phyloP scores from a whole-genome alignment of 2,797 vertebrate genomes.

The Mustela erminea region DNA sequence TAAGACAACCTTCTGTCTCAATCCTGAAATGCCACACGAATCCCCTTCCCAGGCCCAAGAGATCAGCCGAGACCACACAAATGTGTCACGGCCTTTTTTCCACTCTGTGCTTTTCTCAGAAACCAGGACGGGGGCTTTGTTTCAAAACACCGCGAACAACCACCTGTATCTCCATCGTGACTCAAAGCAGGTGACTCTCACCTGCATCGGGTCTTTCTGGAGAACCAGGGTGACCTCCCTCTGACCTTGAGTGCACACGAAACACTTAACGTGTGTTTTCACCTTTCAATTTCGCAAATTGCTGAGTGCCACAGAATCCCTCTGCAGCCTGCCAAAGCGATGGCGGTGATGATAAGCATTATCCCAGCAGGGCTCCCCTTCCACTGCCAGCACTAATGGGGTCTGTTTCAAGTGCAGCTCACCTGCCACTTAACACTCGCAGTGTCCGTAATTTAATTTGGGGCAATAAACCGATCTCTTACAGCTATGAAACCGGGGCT shows the following conservation, averaged over 20 bases:
- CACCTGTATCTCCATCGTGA: not conserved
- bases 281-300: conserved; percentile 60
- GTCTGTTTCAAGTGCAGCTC: conserved; percentile 70
- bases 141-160: not conserved
- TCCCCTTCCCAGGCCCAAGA: not conserved
- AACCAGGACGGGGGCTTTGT: not conserved
- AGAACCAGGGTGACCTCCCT: conserved; percentile 39
- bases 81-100: not conserved
- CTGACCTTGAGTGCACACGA: conserved; percentile 49
- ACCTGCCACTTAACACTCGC: conserved; percentile 56
- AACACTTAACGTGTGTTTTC: conserved; percentile 40
- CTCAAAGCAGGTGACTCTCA: conserved; percentile 30
- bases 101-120: not conserved
- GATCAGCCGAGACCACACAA: not conserved
- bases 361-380: conserved; percentile 22
- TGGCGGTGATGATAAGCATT: conserved; percentile 43
- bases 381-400: conserved; percentile 34
- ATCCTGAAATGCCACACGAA: not conserved
- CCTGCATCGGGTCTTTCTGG: not conserved
- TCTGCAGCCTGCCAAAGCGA: not conserved
- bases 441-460: conserved; percentile 65
- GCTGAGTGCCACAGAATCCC: conserved; percentile 67
- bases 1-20: not conserved
- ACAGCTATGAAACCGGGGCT: not conserved
- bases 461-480: not conserved